Evolutionary conservation across 2,113 vertebrate genomes (phyloP), one percentile per base, ranked within the genome.

Genomic region (Calypte anna): DNA sequence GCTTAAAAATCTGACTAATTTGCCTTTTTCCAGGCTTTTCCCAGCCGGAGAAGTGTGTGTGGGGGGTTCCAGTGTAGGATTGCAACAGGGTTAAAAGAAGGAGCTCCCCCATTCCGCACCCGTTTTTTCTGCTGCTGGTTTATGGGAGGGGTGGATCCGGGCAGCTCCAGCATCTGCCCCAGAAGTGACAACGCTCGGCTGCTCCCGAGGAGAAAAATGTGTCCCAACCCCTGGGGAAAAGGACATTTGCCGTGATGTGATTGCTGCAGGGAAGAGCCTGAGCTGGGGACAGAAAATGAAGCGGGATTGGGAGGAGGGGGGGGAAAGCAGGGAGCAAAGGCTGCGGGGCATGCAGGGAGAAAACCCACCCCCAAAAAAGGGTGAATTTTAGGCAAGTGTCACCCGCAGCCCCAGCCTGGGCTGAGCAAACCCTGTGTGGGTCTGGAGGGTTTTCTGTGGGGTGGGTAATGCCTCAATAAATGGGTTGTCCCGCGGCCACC

Each of bases 371-470:
- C 40, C 36, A 7, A 0, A 57, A 61, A 19, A 74, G 57, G 63
- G 68, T 8, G 48, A 24, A 54, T 69, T 86, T 76, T 17, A 3
- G 50, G 67, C 15, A 0, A 1, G 3, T 2, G 2, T 13, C 17
- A 0, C 43, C 5, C 5, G 3, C 15, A 4, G 12, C 14, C 9
- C 16, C 73, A 15, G 25, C 31, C 25, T 43, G 46, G 2, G 68
- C 24, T 30, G 77, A 51, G 33, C 28, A 0, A 58, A 31, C 18
- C 1, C 7, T 3, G 0, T 1, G 31, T 0, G 2, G 19, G 62
- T 14, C 36, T 4, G 0, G 50, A 5, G 61, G 7, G 31, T 3
- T 69, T 51, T 57, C 0, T 1, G 17, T 12, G 70, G 50, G 50
- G 51, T n/a, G 61, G 40, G 14, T 36, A 76, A 91, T 7, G 50